Base-by-base conservation (phyloP, 2,888 invertebrate genomes). In the Ceraclea dissimilis region DNA sequence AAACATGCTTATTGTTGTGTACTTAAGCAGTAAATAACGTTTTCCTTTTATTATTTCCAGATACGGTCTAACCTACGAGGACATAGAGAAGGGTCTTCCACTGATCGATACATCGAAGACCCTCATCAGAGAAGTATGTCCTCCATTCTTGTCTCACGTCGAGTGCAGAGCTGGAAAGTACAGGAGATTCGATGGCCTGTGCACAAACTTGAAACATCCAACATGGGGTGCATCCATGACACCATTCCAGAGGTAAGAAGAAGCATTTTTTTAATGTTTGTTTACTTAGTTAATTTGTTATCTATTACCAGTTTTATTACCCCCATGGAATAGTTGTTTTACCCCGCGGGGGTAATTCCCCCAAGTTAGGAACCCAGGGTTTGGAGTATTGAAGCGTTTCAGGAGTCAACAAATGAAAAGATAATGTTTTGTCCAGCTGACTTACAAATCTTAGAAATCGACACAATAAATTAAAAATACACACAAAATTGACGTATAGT, bases 111-210 rank as follows among this genome's bases (percentile, higher is more conserved):
- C 93, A 0, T 89, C 90, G 1, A 88, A 90, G 67, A 93, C 93
- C 0, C 76, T 90, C 34, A 88, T 93, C 64, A 80, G 88, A 11
- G 91, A 92, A 67, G 83, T 91, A 2, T 93, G 93, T 65, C 93
- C 93, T 0, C 89, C 92, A 0, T 91, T 86, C 68, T 82, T 93
- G 66, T 85, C 90, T 0, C 89, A 90, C 65, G 91, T 93, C 20
- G 88, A 92, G 70, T 93, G 93, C 66, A 82, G 89, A 47, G 85
- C 93, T 1, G 92, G 92, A 51, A 92, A 93, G 69, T 93, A 93
- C 73, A 79, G 93, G 16, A 79, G 93, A 20, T 82, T 85, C 64
- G 93, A 93, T 68, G 93, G 93, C 1, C 82, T 93, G 5, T 93
- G 93, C 73, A 93, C 91, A 64, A 93, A 93, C 69, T 74, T 93